phyloP scores from a whole-genome alignment of 2,113 vertebrate genomes.

The Turdus rufiventris region DNA sequence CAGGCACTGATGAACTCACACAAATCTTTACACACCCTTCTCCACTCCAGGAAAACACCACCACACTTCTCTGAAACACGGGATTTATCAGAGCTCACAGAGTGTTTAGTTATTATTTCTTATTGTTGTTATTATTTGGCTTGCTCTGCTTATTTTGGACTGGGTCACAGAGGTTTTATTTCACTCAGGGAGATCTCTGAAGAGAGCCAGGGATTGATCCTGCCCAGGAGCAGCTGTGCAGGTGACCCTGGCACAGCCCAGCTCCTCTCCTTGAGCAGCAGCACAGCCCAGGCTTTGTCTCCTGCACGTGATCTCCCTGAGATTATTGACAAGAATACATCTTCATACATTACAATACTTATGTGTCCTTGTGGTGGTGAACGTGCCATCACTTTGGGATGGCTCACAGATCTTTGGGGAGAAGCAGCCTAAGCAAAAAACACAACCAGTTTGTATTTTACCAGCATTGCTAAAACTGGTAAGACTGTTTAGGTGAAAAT shows the following conservation, averaged over 20 bases:
- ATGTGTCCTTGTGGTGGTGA: constrained; percentile 18
- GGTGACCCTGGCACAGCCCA: constrained; percentile 20
- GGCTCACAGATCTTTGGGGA: neutral
- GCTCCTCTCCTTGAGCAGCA: constrained; percentile 31
- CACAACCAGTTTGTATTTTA: neutral
- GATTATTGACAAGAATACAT: constrained; percentile 50
- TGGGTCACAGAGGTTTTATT: neutral
- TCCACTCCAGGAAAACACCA: neutral
- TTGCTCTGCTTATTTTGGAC: neutral
- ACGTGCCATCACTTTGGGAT: neutral
- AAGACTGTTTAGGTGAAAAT: neutral
- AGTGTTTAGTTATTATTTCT: neutral
- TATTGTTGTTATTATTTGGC: neutral
- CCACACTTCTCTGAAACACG: neutral
- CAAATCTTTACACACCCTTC: neutral
- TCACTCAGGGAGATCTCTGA: neutral
- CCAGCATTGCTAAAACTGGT: neutral
- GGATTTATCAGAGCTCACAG: neutral
- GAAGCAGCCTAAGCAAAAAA: neutral
- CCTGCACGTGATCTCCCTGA: neutral
- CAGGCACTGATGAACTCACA: neutral
- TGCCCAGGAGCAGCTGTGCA: neutral
- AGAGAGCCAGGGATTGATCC: neutral
- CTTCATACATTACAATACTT: constrained; percentile 52
- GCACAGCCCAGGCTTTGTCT: neutral